These are phyloP conservation scores for Rachycentron canadum DNA, from an alignment of 2,797 vertebrate genomes.

Conservation along the genomic window DNA sequence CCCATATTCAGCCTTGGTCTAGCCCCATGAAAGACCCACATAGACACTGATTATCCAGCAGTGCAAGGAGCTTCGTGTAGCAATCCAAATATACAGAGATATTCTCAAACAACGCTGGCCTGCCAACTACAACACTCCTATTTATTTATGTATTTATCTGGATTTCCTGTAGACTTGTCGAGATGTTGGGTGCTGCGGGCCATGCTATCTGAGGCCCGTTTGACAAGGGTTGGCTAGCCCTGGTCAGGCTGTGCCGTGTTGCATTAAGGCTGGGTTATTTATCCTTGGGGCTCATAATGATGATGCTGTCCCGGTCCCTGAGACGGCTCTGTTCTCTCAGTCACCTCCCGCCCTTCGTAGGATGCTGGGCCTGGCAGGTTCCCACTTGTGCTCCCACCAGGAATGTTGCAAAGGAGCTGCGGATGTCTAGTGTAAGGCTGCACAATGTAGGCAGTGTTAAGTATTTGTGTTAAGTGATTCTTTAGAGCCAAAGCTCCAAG, in stretches of 20 bases:
- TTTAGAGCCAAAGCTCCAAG: not conserved
- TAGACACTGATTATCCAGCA: slow-evolving; percentile 75
- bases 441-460: slow-evolving; percentile 28
- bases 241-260: slow-evolving; percentile 56
- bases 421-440: slow-evolving; percentile 24
- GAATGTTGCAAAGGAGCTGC: slow-evolving; percentile 52
- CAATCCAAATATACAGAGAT: slow-evolving; percentile 85
- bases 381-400: slow-evolving; percentile 53
- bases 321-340: slow-evolving; percentile 69
- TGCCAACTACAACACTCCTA: slow-evolving; percentile 87
- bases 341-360: slow-evolving; percentile 43
- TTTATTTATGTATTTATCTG: slow-evolving; percentile 88
- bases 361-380: slow-evolving; percentile 64
- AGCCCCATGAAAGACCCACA: slow-evolving; percentile 79
- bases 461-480: slow-evolving; percentile 21
- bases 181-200: slow-evolving; percentile 75
- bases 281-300: slow-evolving; percentile 80
- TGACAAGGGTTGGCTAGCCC: slow-evolving; percentile 63
- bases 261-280: slow-evolving; percentile 77
- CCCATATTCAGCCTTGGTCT: slow-evolving; percentile 69
- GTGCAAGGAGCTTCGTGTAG: slow-evolving; percentile 78
- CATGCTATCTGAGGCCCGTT: slow-evolving; percentile 78
- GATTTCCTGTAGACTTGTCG: slow-evolving; percentile 86
- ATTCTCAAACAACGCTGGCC: slow-evolving; percentile 83
- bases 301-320: slow-evolving; percentile 76